A percentile compares a stretch with the other conserved stretches of the same genome.
phyloP scores from a whole-genome alignment of 2,888 invertebrate species.

The Temnothorax rugatulus region DNA sequence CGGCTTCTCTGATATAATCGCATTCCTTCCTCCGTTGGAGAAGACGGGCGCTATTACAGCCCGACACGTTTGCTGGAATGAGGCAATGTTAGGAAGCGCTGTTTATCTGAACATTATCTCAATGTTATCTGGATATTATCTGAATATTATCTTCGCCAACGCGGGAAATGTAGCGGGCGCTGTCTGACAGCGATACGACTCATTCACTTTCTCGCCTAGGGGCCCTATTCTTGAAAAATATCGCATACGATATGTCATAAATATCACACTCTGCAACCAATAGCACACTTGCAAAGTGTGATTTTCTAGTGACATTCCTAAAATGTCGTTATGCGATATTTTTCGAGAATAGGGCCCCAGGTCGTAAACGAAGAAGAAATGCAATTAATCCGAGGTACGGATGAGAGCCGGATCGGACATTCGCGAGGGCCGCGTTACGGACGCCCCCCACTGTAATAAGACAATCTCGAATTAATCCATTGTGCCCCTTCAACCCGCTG shows the following conservation, averaged over 20 bases:
- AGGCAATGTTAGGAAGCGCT: neutral
- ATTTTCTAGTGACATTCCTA: no score
- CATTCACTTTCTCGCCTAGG: neutral
- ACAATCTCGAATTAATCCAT: conserved; percentile 47
- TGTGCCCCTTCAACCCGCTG: conserved; percentile 30
- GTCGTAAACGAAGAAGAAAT: conserved; percentile 21
- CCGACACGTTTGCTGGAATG: neutral
- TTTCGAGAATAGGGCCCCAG: no score
- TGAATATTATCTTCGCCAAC: neutral
- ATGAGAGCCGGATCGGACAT: neutral
- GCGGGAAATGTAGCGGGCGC: neutral
- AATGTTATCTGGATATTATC: no score
- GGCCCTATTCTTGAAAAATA: no score
- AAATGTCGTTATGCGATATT: no score
- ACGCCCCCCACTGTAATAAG: conserved; percentile 10
- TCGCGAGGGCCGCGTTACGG: neutral
- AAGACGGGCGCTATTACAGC: neutral
- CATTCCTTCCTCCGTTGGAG: neutral
- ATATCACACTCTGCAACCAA: no score
- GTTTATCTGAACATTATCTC: neutral
- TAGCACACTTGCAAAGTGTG: no score
- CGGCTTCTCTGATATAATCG: neutral
- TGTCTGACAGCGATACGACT: neutral
- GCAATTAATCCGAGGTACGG: conserved; percentile 3
- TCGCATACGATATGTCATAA: no score